These are phyloP conservation scores for Anas platyrhynchos DNA, from an alignment of 2,113 vertebrate genomes.

Conservation along the genomic window DNA sequence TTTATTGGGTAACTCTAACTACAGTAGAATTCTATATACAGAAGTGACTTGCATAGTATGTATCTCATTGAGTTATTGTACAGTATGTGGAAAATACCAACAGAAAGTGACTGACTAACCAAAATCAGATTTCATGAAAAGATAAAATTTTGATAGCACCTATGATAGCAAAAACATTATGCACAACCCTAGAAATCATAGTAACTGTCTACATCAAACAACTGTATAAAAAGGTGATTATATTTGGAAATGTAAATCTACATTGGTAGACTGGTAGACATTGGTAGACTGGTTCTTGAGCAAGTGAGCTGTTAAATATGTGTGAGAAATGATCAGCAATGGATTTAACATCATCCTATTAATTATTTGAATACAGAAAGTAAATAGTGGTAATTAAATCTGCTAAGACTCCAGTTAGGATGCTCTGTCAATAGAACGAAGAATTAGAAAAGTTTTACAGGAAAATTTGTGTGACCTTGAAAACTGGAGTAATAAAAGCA, in stretches of 20 bases:
- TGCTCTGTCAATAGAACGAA: neutral
- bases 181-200: neutral
- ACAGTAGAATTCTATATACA: neutral
- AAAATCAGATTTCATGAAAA: neutral
- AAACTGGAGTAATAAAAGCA: neutral
- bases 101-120: neutral
- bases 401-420: neutral
- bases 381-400: neutral
- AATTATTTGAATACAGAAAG: neutral
- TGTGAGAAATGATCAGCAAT: neutral
- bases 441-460: neutral
- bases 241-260: neutral
- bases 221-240: neutral
- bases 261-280: neutral
- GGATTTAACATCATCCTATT: neutral
- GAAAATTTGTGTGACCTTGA: neutral
- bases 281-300: neutral
- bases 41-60: neutral
- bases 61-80: neutral
- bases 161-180: neutral
- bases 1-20: neutral
- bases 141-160: neutral
- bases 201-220: neutral
- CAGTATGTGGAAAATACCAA: neutral
- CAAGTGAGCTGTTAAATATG: neutral